Conservation (phyloP, 2,797 vertebrate species). For the Etheostoma nigrum region DNA sequence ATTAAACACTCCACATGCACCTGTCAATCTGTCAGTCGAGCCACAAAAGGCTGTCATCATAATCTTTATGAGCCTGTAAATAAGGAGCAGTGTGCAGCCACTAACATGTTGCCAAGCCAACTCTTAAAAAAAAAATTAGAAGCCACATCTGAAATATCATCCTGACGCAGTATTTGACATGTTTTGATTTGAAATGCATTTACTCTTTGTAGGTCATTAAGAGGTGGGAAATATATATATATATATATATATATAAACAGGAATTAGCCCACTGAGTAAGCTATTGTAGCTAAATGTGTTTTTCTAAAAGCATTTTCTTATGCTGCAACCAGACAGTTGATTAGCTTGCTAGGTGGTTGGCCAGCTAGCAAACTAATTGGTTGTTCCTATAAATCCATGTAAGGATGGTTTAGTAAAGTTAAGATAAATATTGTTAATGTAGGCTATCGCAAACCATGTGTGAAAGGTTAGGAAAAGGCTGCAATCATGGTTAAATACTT, state of each 20-base stretch:
- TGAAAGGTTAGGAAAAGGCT: neutral
- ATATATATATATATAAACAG: neutral
- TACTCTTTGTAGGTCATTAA: neutral
- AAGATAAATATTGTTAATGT: no score
- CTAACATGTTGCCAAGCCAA: conserved; percentile 29
- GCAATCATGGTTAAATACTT: neutral
- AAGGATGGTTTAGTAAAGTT: neutral
- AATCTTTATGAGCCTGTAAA: conserved; percentile 62
- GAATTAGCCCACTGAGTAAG: neutral
- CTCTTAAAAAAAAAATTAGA: conserved; percentile 40
- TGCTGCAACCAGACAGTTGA: neutral
- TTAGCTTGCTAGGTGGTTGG: accelerated
- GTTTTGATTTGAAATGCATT: conserved; percentile 5
- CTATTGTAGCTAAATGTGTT: neutral
- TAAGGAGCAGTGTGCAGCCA: conserved; percentile 46
- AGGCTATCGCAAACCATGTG: neutral
- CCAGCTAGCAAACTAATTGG: neutral
- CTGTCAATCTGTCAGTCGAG: conserved; percentile 55
- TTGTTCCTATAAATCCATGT: neutral
- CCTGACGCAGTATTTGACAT: neutral
- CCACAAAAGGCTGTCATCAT: conserved; percentile 35
- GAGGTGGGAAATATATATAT: no score
- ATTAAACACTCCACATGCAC: conserved; percentile 34
- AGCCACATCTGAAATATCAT: conserved; percentile 23
- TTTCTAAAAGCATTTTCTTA: neutral